A percentile compares a stretch with the other conserved stretches of the same genome.
Evolutionary conservation across 2,113 vertebrate genomes (phyloP).

Genomic region (Balaeniceps rex): DNA sequence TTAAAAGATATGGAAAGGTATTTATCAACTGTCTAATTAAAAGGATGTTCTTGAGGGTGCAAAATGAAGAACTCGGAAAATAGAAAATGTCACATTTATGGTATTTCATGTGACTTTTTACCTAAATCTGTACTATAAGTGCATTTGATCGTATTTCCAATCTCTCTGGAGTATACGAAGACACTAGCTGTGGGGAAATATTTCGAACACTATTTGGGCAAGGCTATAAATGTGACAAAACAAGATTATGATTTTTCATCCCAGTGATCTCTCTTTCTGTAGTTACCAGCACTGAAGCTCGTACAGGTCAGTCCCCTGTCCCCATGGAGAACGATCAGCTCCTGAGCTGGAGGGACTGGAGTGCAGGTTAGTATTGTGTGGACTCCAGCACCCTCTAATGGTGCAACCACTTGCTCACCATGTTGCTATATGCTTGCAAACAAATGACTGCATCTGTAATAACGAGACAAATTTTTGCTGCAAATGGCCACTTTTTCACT

Average conservation of each 20-base stretch:
- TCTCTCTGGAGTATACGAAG: background rate
- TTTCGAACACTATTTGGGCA: background rate
- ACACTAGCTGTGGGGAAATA: background rate
- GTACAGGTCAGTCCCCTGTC: accelerated
- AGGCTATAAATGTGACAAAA: background rate
- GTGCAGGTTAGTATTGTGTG: background rate
- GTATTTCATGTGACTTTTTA: background rate
- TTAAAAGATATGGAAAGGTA: background rate
- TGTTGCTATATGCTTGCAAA: no score
- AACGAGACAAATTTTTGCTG: background rate
- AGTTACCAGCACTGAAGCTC: background rate
- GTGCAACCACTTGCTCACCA: background rate
- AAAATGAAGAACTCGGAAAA: background rate
- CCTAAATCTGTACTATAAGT: background rate
- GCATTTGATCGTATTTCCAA: background rate
- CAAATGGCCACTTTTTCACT: background rate
- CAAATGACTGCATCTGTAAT: background rate
- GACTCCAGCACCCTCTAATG: conserved; percentile 53
- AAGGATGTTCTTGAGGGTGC: background rate
- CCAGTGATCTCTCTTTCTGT: background rate
- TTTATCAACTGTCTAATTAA: background rate
- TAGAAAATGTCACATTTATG: background rate
- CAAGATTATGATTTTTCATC: background rate
- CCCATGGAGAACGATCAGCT: accelerated
- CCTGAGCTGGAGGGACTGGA: background rate